These are phyloP conservation scores for Melikaiella ostensackeni DNA, from an alignment of 2,888 invertebrate genomes.

Conservation along the genomic window DNA sequence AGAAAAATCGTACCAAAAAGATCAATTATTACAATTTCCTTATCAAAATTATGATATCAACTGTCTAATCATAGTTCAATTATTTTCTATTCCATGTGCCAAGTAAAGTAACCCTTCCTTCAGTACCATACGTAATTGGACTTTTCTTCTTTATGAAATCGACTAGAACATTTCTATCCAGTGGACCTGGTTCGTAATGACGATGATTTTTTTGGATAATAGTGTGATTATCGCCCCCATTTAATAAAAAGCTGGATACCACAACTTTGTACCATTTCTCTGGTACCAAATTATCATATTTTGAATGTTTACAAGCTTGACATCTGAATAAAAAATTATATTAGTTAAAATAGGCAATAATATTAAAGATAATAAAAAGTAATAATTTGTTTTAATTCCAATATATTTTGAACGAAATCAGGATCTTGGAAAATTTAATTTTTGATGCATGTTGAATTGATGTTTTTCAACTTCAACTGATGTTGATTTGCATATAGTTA, in stretches of 20 bases:
- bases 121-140: not conserved
- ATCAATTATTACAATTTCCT: not conserved
- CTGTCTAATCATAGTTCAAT: not conserved
- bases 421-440: no score
- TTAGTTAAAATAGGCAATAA: conserved; percentile 19
- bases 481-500: no score
- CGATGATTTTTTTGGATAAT: not conserved
- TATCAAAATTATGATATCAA: not conserved
- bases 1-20: no score
- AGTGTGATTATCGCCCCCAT: conserved; percentile 85
- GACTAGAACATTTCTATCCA: not conserved
- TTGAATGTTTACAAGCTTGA: conserved; percentile 82
- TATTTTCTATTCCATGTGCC: not conserved
- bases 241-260: conserved; percentile 75
- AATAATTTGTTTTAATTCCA: no score
- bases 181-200: not conserved
- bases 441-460: no score
- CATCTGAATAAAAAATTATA: conserved; percentile 75
- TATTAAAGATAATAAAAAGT: not conserved
- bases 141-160: not conserved
- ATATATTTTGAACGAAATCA: no score
- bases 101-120: not conserved
- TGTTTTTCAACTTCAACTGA: no score
- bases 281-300: conserved; percentile 81
- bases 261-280: conserved; percentile 82